A percentile compares a stretch with the other conserved stretches of the same genome.
These are phyloP conservation scores for Natrix natrix DNA, from an alignment of 2,797 vertebrate species.

Conservation along the genomic window DNA sequence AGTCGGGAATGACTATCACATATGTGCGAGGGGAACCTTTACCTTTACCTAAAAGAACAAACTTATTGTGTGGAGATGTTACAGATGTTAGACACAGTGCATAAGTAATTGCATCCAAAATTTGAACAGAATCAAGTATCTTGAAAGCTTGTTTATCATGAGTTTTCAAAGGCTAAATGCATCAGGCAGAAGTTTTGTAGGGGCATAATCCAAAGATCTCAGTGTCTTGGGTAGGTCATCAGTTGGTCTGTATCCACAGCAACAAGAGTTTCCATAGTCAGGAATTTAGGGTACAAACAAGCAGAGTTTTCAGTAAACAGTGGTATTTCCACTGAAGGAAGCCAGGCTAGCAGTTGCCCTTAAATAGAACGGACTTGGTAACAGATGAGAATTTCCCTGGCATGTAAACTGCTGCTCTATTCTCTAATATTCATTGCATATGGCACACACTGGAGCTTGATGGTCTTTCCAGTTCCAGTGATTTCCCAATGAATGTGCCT, in stretches of 20 bases:
- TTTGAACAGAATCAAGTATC: background rate
- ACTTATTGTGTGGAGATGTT: background rate
- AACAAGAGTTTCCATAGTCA: background rate
- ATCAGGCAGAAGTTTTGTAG: background rate
- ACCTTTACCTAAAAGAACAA: no score
- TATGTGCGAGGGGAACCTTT: no score
- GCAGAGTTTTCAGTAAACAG: background rate
- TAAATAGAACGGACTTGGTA: background rate
- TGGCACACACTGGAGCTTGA: background rate
- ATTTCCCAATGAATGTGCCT: background rate
- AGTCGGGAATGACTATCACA: no score
- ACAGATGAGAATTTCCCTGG: background rate
- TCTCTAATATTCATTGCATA: background rate
- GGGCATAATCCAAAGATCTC: background rate
- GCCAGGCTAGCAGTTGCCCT: background rate
- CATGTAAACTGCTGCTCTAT: background rate
- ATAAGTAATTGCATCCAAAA: background rate
- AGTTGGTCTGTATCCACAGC: background rate
- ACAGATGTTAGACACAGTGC: background rate
- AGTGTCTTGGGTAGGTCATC: background rate
- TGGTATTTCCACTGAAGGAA: background rate
- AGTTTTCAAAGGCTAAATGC: background rate
- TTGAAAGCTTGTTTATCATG: background rate
- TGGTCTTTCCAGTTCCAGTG: background rate
- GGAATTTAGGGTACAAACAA: background rate